Base-by-base conservation (phyloP, 2,888 invertebrate species). In the Microchrysa polita region DNA sequence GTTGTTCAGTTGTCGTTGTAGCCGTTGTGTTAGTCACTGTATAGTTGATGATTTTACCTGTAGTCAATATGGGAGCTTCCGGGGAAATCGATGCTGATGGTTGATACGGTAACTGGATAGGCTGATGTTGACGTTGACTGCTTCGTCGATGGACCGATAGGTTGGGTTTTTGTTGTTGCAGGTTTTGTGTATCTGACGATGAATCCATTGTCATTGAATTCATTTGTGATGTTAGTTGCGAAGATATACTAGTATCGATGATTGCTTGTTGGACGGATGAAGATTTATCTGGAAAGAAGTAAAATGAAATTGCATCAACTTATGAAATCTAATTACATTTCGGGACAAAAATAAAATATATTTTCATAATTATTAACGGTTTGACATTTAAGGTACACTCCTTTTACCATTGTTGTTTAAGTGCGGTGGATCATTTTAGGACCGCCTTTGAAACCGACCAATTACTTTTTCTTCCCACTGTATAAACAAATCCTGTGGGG, bases 11-110 rank as follows among this genome's bases (percentile, higher is more conserved):
- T 16, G 44, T 22, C 42, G 71, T 61, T 44, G 23, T 72, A 14
- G 34, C 53, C 52, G 74, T 14, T 42, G 55, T 14, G 34, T 53
- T 67, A 67, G 61, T 65, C 23, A 71, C 44, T 34, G 27, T 34
- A 34, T n/a, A n/a, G 48, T 65, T 59, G 60, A 71, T 69, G 71
- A 73, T 65, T 73, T 75, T 75, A 74, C 75, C 73, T 75, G 73
- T 67, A 23, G 53, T 20, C 61, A 61, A 14, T 5, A 4, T 7
- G 40, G 18, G 16, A 42, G 42, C 22, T 27, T 53, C 22, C 40
- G 40, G 12, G 42, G 40, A 7, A 10, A 44, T 59, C 23, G 44
- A 18, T 60, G 72, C 5, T 18, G 55, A 12, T 22, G 65, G 65
- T 44, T 65, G 65, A 48, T 34, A 48, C 1, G 44, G 65, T 12